Conservation (phyloP, 2,113 vertebrate species). For the Thinocorus orbignyianus region DNA sequence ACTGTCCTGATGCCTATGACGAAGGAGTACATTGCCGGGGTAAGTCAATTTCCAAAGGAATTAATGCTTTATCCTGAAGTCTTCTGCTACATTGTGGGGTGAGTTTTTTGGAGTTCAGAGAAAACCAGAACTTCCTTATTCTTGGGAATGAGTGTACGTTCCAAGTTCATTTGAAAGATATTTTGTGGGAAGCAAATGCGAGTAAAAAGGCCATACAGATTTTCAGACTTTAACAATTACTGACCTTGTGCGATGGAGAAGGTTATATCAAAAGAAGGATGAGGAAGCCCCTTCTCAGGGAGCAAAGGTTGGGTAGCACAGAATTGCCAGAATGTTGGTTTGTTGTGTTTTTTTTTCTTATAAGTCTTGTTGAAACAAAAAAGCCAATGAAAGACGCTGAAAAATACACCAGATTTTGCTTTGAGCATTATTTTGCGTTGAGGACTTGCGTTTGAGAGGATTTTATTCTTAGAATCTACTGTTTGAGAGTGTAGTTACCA, state of each 20-base stretch:
- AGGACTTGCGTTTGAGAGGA: background rate
- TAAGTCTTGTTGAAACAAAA: background rate
- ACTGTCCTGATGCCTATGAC: slow-evolving; percentile 91
- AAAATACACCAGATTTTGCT: background rate
- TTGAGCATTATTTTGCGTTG: background rate
- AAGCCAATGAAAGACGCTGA: background rate
- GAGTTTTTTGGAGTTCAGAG: background rate
- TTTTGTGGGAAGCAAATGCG: background rate
- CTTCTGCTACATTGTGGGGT: background rate
- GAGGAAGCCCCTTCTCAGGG: background rate
- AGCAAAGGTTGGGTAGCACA: background rate
- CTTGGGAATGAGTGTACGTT: background rate
- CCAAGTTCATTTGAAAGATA: background rate
- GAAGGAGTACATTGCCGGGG: slow-evolving; percentile 94
- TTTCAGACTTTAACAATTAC: background rate
- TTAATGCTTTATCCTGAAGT: background rate
- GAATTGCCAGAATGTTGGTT: background rate
- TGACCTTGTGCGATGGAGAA: background rate
- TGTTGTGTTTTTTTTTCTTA: background rate
- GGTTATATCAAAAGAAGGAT: background rate
- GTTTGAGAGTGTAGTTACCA: background rate
- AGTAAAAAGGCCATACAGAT: background rate
- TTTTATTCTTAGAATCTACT: background rate
- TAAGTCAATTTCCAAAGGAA: slow-evolving; percentile 67
- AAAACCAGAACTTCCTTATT: background rate